A percentile compares a stretch with the other conserved stretches of the same genome.
phyloP scores from a whole-genome alignment of 2,888 invertebrate genomes.

The Blastobasis adustella region DNA sequence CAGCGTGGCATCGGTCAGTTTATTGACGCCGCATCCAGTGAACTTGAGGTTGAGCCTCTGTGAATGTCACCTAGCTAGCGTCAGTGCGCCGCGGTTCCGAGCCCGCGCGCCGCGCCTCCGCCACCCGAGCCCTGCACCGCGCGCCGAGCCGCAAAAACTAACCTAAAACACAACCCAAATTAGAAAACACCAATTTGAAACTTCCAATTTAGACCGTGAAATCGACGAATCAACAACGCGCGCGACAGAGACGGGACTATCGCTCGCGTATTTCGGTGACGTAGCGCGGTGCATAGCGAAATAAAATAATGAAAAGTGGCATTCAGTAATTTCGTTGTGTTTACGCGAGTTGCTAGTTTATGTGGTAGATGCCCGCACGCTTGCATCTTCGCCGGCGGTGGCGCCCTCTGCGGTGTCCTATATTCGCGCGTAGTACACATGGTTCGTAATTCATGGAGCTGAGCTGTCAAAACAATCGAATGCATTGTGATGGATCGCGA shows the following conservation, averaged over 20 bases:
- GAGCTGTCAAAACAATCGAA: conserved; percentile 59
- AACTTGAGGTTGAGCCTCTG: conserved; percentile 66
- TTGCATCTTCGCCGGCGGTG: conserved; percentile 31
- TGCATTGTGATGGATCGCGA: conserved; percentile 8
- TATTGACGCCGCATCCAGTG: conserved; percentile 62
- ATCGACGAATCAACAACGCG: conserved; percentile 34
- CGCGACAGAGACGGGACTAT: conserved; percentile 54
- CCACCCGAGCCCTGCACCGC: conserved; percentile 30
- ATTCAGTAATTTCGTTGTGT: conserved; percentile 72
- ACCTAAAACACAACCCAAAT: conserved; percentile 23
- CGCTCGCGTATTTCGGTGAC: conserved; percentile 60
- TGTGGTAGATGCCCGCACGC: conserved; percentile 48
- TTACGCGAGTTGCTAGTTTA: conserved; percentile 72
- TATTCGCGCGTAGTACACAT: conserved; percentile 34
- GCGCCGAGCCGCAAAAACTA: conserved; percentile 16
- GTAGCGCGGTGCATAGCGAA: conserved; percentile 69
- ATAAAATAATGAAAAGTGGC: conserved; percentile 72
- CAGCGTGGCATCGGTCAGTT: conserved; percentile 41
- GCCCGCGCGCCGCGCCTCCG: conserved; percentile 38
- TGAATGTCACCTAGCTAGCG: conserved; percentile 70
- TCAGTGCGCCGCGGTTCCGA: conserved; percentile 61
- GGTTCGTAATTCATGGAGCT: conserved; percentile 35
- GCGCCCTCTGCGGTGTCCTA: conserved; percentile 52
- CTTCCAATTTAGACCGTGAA: conserved; percentile 47
- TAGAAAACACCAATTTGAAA: conserved; percentile 30